Evolutionary conservation across 2,113 vertebrate species (phyloP).

Genomic region (Lophochroa leadbeateri): DNA sequence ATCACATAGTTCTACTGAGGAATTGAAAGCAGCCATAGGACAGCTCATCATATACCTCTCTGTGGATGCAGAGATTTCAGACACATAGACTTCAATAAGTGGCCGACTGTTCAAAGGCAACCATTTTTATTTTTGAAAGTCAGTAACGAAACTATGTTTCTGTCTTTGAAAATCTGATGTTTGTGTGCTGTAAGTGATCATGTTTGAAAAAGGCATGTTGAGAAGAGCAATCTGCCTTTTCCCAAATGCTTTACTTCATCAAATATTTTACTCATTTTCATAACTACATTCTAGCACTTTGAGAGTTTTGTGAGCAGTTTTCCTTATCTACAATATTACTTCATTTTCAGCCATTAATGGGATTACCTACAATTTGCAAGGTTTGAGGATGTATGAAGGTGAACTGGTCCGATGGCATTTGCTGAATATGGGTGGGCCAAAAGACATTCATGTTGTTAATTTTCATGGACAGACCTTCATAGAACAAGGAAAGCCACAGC

Average conservation of each 20-base stretch:
- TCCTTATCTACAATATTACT: neutral
- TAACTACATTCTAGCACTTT: neutral
- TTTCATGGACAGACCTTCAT: slow-evolving; percentile 93
- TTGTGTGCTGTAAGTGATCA: neutral
- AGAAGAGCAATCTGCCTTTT: neutral
- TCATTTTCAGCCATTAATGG: slow-evolving; percentile 90
- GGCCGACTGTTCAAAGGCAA: neutral
- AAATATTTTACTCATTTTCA: neutral
- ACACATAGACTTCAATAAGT: neutral
- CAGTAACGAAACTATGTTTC: neutral
- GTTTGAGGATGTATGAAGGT: slow-evolving; percentile 88
- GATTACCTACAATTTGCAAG: slow-evolving; percentile 85
- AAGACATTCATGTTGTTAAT: slow-evolving; percentile 88
- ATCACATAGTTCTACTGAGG: neutral
- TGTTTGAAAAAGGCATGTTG: neutral
- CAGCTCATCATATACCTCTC: neutral
- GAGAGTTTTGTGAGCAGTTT: neutral
- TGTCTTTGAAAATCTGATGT: neutral
- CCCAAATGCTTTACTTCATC: neutral
- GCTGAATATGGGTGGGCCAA: slow-evolving; percentile 89
- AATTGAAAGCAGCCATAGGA: neutral
- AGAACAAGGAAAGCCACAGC: slow-evolving; percentile 78
- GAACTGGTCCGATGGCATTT: slow-evolving; percentile 87
- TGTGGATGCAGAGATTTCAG: neutral
- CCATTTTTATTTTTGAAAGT: neutral